Base-by-base conservation (phyloP, 2,888 invertebrate genomes). In the Lasioglossum vierecki region DNA sequence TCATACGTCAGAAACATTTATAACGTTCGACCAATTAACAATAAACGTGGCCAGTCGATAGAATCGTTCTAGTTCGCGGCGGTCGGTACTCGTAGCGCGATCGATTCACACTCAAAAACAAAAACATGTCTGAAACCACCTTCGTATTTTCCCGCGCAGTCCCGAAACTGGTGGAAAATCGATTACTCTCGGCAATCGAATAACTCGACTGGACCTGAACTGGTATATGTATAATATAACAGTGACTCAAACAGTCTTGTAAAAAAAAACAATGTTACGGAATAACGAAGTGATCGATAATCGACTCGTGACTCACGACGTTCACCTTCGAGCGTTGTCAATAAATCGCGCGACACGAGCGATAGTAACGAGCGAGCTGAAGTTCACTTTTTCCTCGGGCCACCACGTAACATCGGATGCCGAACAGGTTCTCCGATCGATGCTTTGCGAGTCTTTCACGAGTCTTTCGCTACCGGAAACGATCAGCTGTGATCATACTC, bases 371-470 rank as follows among this genome's bases (percentile, higher is more conserved):
- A 66, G 44, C 49, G 30, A 30, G 66, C 26, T 13, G 44, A 78
- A 68, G 72, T 77, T 87, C 87, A 77, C 87, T 87, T 84, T 82
- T 88, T 82, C 87, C 44, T 68, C 74, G 41, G 57, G n/a, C 74
- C 74, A 39, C 11, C 49, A 22, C 71, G 53, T 11, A 83, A 9
- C 79, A 26, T 75, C 66, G 84, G 49, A 66, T 57, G 76, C 70
- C 63, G 72, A 84, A 87, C 88, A 71, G 82, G 88, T 87, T 88
- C 53, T 60, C 76, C 11, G 63, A 74, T 30, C 44, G 73, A 82
- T 80, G 78, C 18, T 70, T 11, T 11, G 70, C 35, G 30, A 30
- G 30, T 30, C 30, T 30, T 30, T 30, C 30, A 30, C 49, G 80
- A 63, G 77, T 80, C 80, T 83, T 72, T 39, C 76, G 60, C 79